Evolutionary conservation across 2,888 invertebrate genomes (phyloP), one percentile per base, ranked within the genome.

Genomic region (Trachelus troglodyta): DNA sequence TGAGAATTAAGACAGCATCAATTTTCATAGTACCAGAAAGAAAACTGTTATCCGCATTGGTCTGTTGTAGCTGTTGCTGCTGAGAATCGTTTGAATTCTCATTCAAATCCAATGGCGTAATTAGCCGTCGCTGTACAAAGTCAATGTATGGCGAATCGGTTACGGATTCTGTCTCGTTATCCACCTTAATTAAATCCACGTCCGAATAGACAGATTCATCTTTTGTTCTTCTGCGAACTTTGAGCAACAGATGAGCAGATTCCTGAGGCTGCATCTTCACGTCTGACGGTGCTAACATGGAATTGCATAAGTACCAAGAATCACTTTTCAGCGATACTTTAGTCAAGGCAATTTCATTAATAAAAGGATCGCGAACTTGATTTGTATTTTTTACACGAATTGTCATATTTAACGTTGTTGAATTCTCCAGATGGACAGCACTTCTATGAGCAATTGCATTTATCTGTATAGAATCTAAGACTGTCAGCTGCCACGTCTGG

Each of bases 331-430:
- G 89, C 0, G 94, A 93, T 2, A 94, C 93, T 83, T 94, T 94
- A 37, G 94, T 88, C 33, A 95, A 88, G 81, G 93, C 93, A 31
- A 95, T 92, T 85, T 91, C 93, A 79, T 92, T 94, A 83, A 89
- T 89, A n/a, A 94, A 92, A 0, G 93, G 93, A 86, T 94, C 94
- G 85, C 95, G 95, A 23, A 94, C 92, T 84, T 94, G 93, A 89
- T 95, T 95, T 69, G 94, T 92, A 90, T 96, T 96, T 85, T 95
- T 95, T 0, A 95, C 92, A 87, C 94, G 95, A 4, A 96, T 91
- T 68, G 95, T 94, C 15, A 97, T 88, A 75, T 94, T 94, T 87
- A 96, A 92, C 76, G 94, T 94, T 11, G 92, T 90, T 0, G 88
- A 91, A 11, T 89, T 87, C 11, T 88, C 83, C 23, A 90, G 90